phyloP scores from a whole-genome alignment of 2,113 vertebrate species.

The Dryoscopus gambensis region DNA sequence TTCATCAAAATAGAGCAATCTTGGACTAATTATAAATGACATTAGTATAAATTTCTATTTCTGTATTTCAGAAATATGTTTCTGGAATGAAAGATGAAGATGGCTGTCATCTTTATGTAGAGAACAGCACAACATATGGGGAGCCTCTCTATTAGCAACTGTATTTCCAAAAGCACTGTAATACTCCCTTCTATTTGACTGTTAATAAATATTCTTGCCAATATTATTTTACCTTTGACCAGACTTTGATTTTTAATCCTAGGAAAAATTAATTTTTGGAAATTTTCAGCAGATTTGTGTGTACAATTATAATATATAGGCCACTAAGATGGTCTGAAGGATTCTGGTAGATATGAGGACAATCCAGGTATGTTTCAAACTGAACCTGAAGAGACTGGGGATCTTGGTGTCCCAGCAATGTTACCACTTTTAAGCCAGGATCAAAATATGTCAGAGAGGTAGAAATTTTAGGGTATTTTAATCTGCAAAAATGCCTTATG shows the following conservation, averaged over 20 bases:
- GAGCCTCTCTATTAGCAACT: background rate
- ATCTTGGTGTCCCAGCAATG: background rate
- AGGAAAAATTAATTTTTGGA: background rate
- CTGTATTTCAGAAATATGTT: background rate
- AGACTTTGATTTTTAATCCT: background rate
- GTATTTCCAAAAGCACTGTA: background rate
- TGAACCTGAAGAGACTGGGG: background rate
- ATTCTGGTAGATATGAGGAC: background rate
- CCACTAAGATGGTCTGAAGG: background rate
- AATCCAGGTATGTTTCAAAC: background rate
- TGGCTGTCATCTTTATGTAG: background rate
- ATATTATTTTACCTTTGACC: background rate
- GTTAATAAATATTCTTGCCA: background rate
- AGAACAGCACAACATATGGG: background rate
- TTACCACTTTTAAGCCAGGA: background rate
- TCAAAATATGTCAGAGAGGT: too few relatives aligned
- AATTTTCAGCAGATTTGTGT: background rate
- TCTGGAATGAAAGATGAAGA: background rate
- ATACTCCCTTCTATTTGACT: background rate
- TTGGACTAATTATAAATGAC: background rate
- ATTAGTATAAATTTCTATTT: background rate
- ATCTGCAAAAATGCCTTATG: too few relatives aligned
- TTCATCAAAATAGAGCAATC: background rate
- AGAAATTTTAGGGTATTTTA: too few relatives aligned
- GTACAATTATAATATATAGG: background rate